Percentiles rank a stretch among this genome's conserved stretches.
Conservation (phyloP, 2,888 invertebrate genomes). For the Leucophenga montana region DNA sequence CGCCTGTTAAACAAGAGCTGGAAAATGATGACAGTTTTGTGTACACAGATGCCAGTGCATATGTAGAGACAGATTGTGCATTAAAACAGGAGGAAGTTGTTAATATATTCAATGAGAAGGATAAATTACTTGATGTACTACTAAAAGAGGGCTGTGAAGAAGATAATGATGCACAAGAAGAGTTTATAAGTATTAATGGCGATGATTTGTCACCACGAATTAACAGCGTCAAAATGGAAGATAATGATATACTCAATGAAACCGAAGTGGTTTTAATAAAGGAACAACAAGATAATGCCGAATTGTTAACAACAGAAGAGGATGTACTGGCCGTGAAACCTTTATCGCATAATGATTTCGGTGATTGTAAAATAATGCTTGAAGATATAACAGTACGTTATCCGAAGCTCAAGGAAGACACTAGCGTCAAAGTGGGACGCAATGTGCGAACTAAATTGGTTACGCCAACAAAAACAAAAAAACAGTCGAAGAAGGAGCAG, state of each 20-base stretch:
- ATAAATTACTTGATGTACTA: conserved; percentile 62
- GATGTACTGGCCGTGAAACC: conserved; percentile 59
- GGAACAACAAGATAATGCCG: conserved; percentile 43
- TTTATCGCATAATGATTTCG: conserved; percentile 30
- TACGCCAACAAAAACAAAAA: neutral
- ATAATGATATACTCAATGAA: conserved; percentile 58
- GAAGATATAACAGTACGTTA: conserved; percentile 45
- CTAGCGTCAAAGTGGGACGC: conserved; percentile 38
- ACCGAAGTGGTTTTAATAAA: conserved; percentile 62
- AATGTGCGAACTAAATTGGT: conserved; percentile 20
- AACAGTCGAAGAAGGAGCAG: conserved; percentile 18
- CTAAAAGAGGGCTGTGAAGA: conserved; percentile 54
- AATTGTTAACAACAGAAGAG: conserved; percentile 45
- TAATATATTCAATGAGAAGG: conserved; percentile 65
- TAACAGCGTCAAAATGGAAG: conserved; percentile 57
- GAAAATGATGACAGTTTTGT: conserved; percentile 52
- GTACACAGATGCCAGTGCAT: conserved; percentile 52
- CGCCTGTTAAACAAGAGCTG: conserved; percentile 55
- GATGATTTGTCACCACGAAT: conserved; percentile 28
- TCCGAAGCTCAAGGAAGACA: conserved; percentile 40
- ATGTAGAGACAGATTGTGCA: conserved; percentile 39
- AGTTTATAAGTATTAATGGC: neutral
- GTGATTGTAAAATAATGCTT: conserved; percentile 44
- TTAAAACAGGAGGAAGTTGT: conserved; percentile 59
- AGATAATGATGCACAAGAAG: conserved; percentile 14